Conservation (phyloP, 2,797 vertebrate species). For the Acanthurus tractus region DNA sequence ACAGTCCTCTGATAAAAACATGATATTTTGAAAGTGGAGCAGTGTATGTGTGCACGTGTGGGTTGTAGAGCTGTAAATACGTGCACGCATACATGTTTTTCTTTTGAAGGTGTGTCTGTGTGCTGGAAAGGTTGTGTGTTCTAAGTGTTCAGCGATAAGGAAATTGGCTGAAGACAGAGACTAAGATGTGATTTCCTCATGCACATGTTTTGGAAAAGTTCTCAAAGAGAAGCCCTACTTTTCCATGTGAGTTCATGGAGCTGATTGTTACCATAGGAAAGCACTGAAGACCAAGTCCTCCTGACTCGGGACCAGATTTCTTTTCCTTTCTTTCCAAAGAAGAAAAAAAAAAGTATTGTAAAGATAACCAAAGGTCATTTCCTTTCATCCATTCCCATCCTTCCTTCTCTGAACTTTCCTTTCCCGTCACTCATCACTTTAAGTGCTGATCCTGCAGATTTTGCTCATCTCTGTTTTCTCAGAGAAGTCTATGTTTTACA, state of each 20-base stretch:
- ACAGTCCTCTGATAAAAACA: slow-evolving; percentile 42
- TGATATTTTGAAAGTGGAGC: slow-evolving; percentile 37
- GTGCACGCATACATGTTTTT: neutral
- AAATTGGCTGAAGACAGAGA: neutral
- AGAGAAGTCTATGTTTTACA: slow-evolving; percentile 22
- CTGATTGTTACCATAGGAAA: slow-evolving; percentile 4
- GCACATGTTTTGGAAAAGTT: neutral
- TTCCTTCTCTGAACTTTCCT: slow-evolving; percentile 51
- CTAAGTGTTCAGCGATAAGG: neutral
- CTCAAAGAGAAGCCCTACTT: neutral
- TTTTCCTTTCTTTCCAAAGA: slow-evolving; percentile 44
- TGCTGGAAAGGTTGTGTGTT: neutral
- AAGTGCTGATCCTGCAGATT: slow-evolving; percentile 59
- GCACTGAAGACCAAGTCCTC: neutral
- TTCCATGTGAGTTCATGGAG: neutral
- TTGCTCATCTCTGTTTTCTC: slow-evolving; percentile 56
- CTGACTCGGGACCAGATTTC: slow-evolving; percentile 17
- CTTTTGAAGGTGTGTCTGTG: neutral
- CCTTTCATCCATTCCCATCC: slow-evolving; percentile 61
- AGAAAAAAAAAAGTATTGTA: neutral
- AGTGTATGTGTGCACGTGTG: neutral
- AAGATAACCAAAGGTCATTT: slow-evolving; percentile 43
- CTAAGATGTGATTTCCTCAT: neutral
- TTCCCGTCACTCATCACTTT: slow-evolving; percentile 54
- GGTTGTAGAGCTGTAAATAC: neutral